phyloP scores from a whole-genome alignment of 2,113 vertebrate genomes.

The Danionella cerebrum region DNA sequence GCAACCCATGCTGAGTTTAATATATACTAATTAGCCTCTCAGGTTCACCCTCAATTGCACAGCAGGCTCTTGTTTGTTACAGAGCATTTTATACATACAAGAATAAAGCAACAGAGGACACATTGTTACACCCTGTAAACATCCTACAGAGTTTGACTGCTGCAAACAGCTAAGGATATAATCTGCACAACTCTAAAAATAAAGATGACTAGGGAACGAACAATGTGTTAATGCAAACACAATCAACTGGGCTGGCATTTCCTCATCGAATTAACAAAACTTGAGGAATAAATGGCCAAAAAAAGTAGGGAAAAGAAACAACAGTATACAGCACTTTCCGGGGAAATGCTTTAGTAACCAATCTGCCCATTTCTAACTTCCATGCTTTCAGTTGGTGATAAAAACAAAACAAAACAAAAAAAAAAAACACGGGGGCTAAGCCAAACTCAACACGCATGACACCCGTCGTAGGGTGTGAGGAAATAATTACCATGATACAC shows the following conservation, averaged over 20 bases:
- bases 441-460: not conserved
- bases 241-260: not conserved
- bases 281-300: not conserved
- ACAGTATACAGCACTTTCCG: not conserved
- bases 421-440: too few species aligned
- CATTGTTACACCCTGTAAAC: not conserved
- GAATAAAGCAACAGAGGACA: slow-evolving; percentile 10
- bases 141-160: not conserved
- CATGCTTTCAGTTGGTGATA: not conserved
- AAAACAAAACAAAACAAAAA: too few species aligned
- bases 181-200: not conserved
- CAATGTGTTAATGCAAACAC: slow-evolving; percentile 11
- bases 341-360: not conserved
- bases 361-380: not conserved
- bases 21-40: not conserved
- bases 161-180: not conserved
- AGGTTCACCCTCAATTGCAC: not conserved
- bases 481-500: slow-evolving; percentile 18
- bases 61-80: slow-evolving; percentile 1
- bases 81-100: not conserved
- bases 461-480: not conserved
- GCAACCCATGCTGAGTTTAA: slow-evolving; percentile 23
- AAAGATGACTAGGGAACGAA: not conserved
- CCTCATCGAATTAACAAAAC: not conserved
- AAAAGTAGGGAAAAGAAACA: not conserved